Base-by-base conservation (phyloP, 2,797 vertebrate species). In the Percopsis omiscomaycus region DNA sequence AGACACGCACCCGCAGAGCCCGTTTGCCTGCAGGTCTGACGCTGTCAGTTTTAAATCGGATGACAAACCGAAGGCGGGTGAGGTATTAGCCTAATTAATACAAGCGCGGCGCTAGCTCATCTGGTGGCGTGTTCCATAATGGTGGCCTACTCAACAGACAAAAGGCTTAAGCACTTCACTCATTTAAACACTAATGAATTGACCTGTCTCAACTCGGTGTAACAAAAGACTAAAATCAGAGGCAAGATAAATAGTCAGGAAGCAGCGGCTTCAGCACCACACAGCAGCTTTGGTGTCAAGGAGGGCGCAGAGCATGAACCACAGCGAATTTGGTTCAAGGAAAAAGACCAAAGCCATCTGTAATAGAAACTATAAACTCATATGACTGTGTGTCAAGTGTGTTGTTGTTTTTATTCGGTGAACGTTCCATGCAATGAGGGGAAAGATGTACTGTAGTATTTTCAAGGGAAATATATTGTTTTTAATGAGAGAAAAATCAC, bases 141-240 rank as follows among this genome's bases (percentile, higher is more conserved):
- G 75, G 72, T 73, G 73, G 55, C 74, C 69, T 58, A 71, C 78
- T 75, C 62, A 54, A 71, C 70, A 80, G 73, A 87, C 80, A 88
- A 88, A 82, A 75, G 71, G 76, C 80, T 81, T 84, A 80, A 79
- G 80, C 68, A 75, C 74, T 74, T 80, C 63, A 73, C 71, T 88
- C 68, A 85, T 83, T 87, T 82, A 79, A 79, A 82, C 69, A 75
- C 80, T 88, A 85, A 88, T 90, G 75, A 88, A 85, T 82, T 84
- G 75, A 79, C 83, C 75, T 61, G 79, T 83, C 81, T 82, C 74
- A 73, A 75, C 73, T 73, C 66, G 68, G 75, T 55, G 69, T 70
- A 58, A 79, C 78, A 77, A 81, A 83, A 81, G 64, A 69, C 71
- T 71, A 65, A 84, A 76, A 81, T 82, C 77, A 84, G 64, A 84